These are phyloP conservation scores for Pampus argenteus DNA, from an alignment of 2,797 vertebrate species.

Conservation along the genomic window DNA sequence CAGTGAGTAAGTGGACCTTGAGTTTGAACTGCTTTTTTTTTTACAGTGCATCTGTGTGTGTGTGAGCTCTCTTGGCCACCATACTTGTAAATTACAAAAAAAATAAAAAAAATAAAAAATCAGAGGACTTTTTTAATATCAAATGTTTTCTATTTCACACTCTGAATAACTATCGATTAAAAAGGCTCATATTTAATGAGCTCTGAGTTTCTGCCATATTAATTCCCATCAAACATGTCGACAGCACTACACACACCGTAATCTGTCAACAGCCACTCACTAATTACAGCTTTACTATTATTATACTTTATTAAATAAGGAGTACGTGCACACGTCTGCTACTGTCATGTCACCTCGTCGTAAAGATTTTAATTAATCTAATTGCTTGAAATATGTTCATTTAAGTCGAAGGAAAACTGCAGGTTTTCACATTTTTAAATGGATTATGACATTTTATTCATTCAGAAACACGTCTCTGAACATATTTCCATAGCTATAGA, in stretches of 20 bases:
- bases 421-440: background rate
- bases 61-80: background rate
- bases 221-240: background rate
- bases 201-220: background rate
- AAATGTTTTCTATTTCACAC: background rate
- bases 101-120: no score
- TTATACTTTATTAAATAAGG: background rate
- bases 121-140: background rate
- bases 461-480: background rate
- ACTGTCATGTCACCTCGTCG: background rate
- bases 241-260: background rate
- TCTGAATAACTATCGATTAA: background rate
- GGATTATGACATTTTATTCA: no score
- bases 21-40: no score
- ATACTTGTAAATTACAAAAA: background rate
- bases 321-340: background rate
- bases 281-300: background rate
- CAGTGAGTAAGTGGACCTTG: no score
- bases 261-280: background rate
- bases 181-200: background rate
- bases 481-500: background rate
- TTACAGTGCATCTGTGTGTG: no score
- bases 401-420: background rate
- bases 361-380: no score
- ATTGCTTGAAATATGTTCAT: no score